Conservation (phyloP, 2,113 vertebrate species). For the Progne subis region DNA sequence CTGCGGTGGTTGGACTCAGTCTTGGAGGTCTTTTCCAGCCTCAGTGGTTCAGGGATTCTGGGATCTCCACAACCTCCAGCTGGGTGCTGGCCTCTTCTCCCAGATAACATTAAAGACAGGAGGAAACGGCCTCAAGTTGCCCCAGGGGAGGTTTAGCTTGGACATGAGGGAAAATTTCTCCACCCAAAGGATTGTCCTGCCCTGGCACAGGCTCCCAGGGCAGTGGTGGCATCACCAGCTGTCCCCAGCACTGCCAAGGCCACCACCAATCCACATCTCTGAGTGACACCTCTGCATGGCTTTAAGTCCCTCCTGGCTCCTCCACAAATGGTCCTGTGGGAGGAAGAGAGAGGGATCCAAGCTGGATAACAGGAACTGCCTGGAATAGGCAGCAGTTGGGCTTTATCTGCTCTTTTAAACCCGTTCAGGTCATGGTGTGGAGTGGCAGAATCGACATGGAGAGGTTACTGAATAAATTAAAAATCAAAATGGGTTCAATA, state of each 20-base stretch:
- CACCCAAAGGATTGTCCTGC: no score
- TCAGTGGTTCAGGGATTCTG: not conserved
- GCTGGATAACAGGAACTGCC: not conserved
- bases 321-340: accelerated
- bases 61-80: not conserved
- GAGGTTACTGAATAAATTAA: not conserved
- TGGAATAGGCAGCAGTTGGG: not conserved
- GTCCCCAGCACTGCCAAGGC: not conserved
- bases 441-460: not conserved
- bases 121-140: accelerated
- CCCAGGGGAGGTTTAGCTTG: no score
- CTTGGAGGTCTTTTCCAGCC: not conserved
- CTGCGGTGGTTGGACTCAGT: not conserved
- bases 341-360: not conserved
- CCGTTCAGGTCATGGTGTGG: not conserved
- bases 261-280: not conserved
- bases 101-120: not conserved
- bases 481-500: not conserved
- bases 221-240: no score
- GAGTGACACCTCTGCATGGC: not conserved
- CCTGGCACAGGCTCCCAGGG: no score
- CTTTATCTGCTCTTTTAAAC: not conserved
- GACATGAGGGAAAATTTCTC: no score
- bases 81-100: not conserved
- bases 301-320: not conserved